Evolutionary conservation across 2,113 vertebrate species (phyloP).

Genomic region (Odontesthes bonariensis): DNA sequence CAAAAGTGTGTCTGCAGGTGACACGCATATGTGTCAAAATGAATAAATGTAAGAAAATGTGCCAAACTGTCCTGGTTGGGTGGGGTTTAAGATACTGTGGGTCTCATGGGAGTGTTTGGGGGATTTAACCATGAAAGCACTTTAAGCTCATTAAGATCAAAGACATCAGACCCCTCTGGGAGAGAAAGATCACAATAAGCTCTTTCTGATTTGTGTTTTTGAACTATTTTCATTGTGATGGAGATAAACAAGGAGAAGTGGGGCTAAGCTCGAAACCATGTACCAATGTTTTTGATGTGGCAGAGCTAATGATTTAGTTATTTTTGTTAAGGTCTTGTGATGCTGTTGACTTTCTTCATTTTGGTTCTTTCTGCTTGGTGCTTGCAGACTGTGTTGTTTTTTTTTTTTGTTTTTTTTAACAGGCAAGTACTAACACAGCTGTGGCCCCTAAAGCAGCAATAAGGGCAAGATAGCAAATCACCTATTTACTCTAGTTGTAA

Average conservation of each 20-base stretch:
- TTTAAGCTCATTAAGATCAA: constrained; percentile 45
- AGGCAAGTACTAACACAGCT: background rate
- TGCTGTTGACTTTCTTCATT: background rate
- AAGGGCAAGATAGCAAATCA: too few species aligned
- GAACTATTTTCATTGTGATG: constrained; percentile 10
- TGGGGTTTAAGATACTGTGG: background rate
- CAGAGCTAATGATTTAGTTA: background rate
- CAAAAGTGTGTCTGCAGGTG: background rate
- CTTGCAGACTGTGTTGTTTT: background rate
- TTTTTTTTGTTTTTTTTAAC: too few species aligned
- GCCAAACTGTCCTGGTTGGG: background rate
- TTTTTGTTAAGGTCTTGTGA: background rate
- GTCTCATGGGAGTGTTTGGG: constrained; percentile 15
- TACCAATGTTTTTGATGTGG: background rate
- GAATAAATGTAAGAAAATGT: background rate
- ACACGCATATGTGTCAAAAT: background rate
- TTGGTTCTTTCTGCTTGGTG: background rate
- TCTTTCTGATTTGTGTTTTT: constrained; percentile 22
- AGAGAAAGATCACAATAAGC: constrained; percentile 13
- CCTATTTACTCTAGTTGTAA: too few species aligned
- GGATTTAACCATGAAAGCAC: constrained; percentile 38
- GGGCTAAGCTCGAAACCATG: background rate
- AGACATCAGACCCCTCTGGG: constrained; percentile 27
- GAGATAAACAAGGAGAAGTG: constrained; percentile 26
- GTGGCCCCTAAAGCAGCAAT: too few species aligned